These are phyloP conservation scores for Lerema accius DNA, from an alignment of 1,140 invertebrate genomes.

Conservation along the genomic window DNA sequence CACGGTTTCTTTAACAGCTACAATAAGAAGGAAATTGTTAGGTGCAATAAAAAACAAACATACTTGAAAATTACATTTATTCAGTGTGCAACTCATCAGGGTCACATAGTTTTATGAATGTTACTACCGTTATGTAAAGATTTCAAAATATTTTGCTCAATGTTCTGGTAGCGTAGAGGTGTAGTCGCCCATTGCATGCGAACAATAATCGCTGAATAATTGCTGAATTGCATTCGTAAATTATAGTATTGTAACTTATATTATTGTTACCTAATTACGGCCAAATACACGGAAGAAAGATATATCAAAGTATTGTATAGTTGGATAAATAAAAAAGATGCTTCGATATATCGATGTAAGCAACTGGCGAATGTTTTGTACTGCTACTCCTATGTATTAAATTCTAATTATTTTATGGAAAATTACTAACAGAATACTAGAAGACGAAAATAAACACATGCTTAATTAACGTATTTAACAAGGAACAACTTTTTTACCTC, in stretches of 20 bases:
- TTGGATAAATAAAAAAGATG: no score
- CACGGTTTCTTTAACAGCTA: no score
- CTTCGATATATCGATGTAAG: no score
- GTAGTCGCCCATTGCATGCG: slow-evolving; percentile 27
- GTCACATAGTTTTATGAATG: slow-evolving; percentile 40
- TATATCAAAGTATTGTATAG: no score
- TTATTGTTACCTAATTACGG: not conserved
- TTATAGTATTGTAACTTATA: not conserved
- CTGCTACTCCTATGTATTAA: no score
- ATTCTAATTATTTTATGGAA: no score
- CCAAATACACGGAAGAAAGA: no score
- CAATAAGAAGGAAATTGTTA: slow-evolving; percentile 2
- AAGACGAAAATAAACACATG: no score
- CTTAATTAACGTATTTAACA: no score
- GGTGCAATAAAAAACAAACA: not conserved
- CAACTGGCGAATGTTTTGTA: no score
- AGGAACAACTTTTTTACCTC: not conserved
- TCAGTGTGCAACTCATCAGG: slow-evolving; percentile 33
- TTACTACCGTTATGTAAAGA: slow-evolving; percentile 55
- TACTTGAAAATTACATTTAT: slow-evolving; percentile 9
- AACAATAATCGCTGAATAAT: slow-evolving; percentile 36
- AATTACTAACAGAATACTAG: no score
- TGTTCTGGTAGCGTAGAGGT: slow-evolving; percentile 25
- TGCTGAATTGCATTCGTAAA: slow-evolving; percentile 10
- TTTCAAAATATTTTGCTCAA: slow-evolving; percentile 67